Conservation (phyloP, 2,113 vertebrate species). For the Amazona vittata region DNA sequence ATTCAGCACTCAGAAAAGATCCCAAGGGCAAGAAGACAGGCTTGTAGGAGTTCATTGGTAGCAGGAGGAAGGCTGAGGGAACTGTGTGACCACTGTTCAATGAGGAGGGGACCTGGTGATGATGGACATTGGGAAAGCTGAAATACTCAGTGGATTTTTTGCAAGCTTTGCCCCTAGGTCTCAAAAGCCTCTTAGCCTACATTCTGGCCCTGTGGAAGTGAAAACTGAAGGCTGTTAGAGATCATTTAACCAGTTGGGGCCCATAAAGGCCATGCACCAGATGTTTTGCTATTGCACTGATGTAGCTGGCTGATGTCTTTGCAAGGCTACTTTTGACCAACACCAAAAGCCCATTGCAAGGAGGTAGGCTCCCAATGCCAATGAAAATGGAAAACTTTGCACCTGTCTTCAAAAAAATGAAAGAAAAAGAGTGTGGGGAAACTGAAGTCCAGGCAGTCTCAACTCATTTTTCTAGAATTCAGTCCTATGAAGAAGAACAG, state of each 20-base stretch:
- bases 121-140: neutral
- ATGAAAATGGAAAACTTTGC: neutral
- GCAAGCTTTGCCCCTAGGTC: neutral
- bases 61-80: neutral
- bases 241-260: neutral
- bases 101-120: neutral
- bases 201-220: neutral
- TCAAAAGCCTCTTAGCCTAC: neutral
- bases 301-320: neutral
- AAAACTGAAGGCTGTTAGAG: neutral
- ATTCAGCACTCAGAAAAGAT: neutral
- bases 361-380: neutral
- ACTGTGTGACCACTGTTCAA: neutral
- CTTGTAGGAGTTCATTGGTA: neutral
- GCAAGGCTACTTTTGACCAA: neutral
- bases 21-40: neutral
- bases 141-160: neutral
- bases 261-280: neutral
- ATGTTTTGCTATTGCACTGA: neutral
- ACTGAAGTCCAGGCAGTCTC: neutral
- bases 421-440: neutral
- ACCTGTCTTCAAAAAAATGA: neutral
- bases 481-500: neutral
- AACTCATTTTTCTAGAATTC: neutral
- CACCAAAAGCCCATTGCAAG: neutral